These are phyloP conservation scores for Lampris incognitus DNA, from an alignment of 2,113 vertebrate genomes.

Conservation along the genomic window DNA sequence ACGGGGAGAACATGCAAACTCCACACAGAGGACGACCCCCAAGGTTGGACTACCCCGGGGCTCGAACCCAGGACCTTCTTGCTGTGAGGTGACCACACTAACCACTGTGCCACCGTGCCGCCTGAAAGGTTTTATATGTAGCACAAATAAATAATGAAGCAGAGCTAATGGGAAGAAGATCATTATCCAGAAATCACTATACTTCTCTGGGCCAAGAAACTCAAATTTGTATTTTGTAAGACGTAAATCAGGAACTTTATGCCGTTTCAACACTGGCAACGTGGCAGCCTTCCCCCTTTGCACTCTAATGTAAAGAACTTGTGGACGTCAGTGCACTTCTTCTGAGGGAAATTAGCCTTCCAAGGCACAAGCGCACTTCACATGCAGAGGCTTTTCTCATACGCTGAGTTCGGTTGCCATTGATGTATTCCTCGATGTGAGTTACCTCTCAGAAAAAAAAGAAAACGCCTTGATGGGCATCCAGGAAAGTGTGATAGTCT, in stretches of 20 bases:
- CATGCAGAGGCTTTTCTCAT: slow-evolving; percentile 4
- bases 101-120: too few species aligned
- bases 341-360: slow-evolving; percentile 45
- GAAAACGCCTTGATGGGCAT: slow-evolving; percentile 17
- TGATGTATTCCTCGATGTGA: slow-evolving; percentile 15
- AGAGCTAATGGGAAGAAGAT: too few species aligned
- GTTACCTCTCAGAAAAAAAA: slow-evolving; percentile 21
- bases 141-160: too few species aligned
- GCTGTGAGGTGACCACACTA: too few species aligned
- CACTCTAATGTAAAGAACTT: slow-evolving; percentile 21
- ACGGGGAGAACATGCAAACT: too few species aligned
- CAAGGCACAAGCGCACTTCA: slow-evolving; percentile 5
- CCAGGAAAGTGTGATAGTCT: slow-evolving; percentile 22
- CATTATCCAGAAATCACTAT: too few species aligned
- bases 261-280: slow-evolving; percentile 23
- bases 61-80: too few species aligned
- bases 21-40: too few species aligned
- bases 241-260: neutral
- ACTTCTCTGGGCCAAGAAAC: neutral
- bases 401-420: slow-evolving; percentile 12
- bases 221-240: neutral
- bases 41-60: too few species aligned
- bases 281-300: slow-evolving; percentile 13
- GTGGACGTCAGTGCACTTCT: slow-evolving; percentile 7
- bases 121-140: too few species aligned